A percentile compares a stretch with the other conserved stretches of the same genome.
Conservation (phyloP, 2,888 invertebrate genomes). For the Eristalis pertinax region DNA sequence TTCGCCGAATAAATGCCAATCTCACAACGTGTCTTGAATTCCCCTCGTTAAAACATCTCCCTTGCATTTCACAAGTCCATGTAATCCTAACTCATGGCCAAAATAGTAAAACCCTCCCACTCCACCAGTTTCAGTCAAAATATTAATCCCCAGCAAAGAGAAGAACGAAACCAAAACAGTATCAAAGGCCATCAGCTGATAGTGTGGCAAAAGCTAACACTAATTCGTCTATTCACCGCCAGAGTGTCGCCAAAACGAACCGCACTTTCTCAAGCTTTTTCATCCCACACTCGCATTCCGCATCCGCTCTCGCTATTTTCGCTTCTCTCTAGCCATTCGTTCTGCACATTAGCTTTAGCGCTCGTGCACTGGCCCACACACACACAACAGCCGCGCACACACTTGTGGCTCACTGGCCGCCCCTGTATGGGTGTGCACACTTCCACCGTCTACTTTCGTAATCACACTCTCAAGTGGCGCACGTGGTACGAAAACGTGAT, state of each 20-base stretch:
- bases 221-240: conserved; percentile 47
- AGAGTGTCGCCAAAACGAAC: background rate
- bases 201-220: conserved; percentile 29
- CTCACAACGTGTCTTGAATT: no score
- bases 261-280: conserved; percentile 22
- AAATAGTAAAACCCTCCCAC: background rate
- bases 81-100: background rate
- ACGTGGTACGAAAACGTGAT: conserved; percentile 81
- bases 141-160: background rate
- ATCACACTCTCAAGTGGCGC: conserved; percentile 75
- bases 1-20: background rate
- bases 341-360: background rate
- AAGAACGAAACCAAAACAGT: background rate
- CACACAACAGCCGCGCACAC: conserved; percentile 18
- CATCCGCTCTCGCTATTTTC: conserved; percentile 2
- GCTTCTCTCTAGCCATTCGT: background rate
- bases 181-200: conserved; percentile 32
- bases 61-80: conserved; percentile 6
- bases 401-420: background rate
- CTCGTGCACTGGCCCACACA: conserved; percentile 8
- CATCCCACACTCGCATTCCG: background rate
- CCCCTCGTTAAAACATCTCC: no score
- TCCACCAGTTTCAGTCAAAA: conserved; percentile 5
- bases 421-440: conserved; percentile 47
- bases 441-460: conserved; percentile 69